Percentiles rank a stretch among this genome's conserved stretches.
Conservation (phyloP, 2,113 vertebrate species). For the Oxyruncus cristatus region DNA sequence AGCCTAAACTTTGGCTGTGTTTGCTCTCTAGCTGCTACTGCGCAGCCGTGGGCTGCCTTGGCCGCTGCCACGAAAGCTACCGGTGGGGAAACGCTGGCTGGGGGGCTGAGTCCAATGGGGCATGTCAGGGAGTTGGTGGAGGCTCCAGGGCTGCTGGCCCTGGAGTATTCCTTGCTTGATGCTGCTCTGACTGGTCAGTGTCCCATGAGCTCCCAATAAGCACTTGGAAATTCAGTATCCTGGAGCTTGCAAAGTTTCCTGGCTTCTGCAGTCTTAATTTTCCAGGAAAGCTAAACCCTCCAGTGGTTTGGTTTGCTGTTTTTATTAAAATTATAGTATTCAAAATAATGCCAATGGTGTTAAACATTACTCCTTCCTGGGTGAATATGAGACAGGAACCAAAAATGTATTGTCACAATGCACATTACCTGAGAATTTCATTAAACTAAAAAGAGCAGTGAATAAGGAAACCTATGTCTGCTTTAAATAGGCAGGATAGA, state of each 20-base stretch:
- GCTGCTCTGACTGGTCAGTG: background rate
- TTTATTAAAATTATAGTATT: background rate
- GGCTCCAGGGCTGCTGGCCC: background rate
- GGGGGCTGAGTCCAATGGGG: background rate
- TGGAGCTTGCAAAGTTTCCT: conserved; percentile 45
- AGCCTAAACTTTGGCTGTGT: background rate
- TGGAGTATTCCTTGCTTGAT: background rate
- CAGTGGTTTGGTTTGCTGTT: background rate
- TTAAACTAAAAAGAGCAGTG: background rate
- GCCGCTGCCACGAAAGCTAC: background rate
- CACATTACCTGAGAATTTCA: background rate
- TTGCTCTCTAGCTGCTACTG: background rate
- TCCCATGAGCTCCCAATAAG: background rate
- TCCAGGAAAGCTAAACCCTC: conserved; percentile 48
- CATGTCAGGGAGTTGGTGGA: background rate
- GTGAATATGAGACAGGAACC: background rate
- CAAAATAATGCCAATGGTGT: background rate
- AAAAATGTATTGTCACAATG: background rate
- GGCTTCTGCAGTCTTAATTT: conserved; percentile 30
- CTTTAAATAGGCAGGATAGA: background rate
- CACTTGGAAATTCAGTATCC: conserved; percentile 19
- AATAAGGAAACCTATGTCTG: background rate
- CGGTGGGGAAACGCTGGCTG: background rate
- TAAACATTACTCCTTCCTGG: background rate
- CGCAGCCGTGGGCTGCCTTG: background rate